Conservation (phyloP, 2,113 vertebrate species). For the Coptodon bakossiorum region DNA sequence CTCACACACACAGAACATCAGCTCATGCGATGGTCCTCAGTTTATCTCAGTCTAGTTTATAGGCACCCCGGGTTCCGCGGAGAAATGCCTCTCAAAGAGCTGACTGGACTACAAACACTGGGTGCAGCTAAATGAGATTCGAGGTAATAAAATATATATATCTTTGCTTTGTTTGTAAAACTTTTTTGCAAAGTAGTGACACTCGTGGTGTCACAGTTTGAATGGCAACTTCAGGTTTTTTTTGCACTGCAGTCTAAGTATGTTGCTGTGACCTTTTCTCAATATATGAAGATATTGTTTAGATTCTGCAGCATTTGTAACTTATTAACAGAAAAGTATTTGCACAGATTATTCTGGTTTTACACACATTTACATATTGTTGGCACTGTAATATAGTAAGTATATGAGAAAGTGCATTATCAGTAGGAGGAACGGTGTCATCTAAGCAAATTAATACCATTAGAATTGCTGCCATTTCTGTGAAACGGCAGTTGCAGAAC, state of each 20-base stretch:
- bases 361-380: not conserved
- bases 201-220: not conserved
- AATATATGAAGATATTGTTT: not conserved
- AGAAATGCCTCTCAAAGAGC: constrained; percentile 38
- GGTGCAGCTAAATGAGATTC: constrained; percentile 38
- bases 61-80: not conserved
- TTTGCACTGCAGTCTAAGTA: not conserved
- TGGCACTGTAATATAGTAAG: not conserved
- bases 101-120: constrained; percentile 7
- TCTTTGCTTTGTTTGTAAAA: not conserved
- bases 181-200: not conserved
- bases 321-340: not conserved
- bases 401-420: not conserved
- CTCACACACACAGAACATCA: constrained; percentile 13
- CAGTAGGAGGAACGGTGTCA: not conserved
- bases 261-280: not conserved
- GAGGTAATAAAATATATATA: constrained; percentile 22
- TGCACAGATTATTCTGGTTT: not conserved
- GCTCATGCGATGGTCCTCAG: constrained; percentile 15
- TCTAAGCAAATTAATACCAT: not conserved
- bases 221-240: not conserved
- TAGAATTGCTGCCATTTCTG: not conserved
- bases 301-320: not conserved
- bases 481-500: not conserved
- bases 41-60: not conserved